phyloP scores from a whole-genome alignment of 1,140 invertebrate species.

The Tetramorium alpestre region DNA sequence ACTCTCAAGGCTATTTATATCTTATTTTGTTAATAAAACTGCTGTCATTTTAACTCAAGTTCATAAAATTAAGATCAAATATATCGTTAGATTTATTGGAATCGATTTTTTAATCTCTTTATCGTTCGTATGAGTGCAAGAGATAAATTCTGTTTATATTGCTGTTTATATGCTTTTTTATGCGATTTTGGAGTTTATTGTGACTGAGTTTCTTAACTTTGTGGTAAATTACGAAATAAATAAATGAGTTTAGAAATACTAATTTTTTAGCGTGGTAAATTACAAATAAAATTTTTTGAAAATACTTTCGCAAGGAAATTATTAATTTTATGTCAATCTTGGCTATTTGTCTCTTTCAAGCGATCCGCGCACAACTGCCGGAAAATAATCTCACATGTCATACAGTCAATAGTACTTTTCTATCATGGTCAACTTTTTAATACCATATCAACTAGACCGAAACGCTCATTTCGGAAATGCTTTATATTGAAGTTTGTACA shows the following conservation, averaged over 20 bases:
- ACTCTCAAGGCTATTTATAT: background rate
- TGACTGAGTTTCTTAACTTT: background rate
- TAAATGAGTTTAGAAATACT: background rate
- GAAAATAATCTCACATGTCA: conserved; percentile 8
- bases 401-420: background rate
- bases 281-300: conserved; percentile 20
- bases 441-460: background rate
- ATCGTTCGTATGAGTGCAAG: background rate
- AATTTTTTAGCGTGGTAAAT: background rate
- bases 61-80: background rate
- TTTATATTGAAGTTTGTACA: background rate
- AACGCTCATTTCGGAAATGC: conserved; percentile 13
- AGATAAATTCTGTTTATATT: too few relatives aligned
- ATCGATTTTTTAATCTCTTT: background rate
- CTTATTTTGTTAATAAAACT: background rate
- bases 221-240: background rate
- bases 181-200: background rate
- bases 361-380: background rate
- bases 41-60: background rate
- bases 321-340: conserved; percentile 16
- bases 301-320: background rate
- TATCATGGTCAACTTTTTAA: conserved; percentile 21
- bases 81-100: background rate
- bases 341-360: background rate
- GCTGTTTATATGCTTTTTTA: too few relatives aligned